phyloP scores from a whole-genome alignment of 2,888 invertebrate species.

The Mayetiola destructor region DNA sequence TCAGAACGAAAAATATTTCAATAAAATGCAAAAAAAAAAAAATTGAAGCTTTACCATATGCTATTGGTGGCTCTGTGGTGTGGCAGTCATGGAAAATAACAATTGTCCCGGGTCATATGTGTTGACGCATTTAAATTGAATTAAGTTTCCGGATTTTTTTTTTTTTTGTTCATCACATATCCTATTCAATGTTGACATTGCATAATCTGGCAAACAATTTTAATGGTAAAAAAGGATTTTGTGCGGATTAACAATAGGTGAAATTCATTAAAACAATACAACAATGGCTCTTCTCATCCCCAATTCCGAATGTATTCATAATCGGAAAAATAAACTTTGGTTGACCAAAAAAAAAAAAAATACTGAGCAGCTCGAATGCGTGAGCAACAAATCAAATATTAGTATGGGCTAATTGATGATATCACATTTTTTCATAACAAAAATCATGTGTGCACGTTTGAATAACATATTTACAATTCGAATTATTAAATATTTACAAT shows the following conservation, averaged over 20 bases:
- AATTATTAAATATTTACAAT: slow-evolving; percentile 10
- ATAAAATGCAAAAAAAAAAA: no score
- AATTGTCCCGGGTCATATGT: background rate
- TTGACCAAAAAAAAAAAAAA: background rate
- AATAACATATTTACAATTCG: no score
- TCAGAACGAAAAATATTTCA: no score
- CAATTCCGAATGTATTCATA: background rate
- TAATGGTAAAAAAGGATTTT: no score
- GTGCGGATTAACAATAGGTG: no score
- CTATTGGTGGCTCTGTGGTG: no score
- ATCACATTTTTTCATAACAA: background rate
- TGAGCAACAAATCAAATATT: background rate
- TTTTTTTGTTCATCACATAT: background rate
- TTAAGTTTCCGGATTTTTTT: background rate
- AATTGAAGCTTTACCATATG: no score
- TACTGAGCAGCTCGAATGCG: background rate
- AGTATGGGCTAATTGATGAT: background rate
- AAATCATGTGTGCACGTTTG: no score
- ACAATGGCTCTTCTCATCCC: background rate
- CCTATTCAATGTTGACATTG: background rate
- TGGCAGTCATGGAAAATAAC: no score
- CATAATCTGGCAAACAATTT: background rate
- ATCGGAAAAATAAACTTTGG: background rate
- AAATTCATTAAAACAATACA: background rate
- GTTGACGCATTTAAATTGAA: background rate